Conservation (phyloP, 2,888 invertebrate genomes). For the Bhutanitis thaidina region DNA sequence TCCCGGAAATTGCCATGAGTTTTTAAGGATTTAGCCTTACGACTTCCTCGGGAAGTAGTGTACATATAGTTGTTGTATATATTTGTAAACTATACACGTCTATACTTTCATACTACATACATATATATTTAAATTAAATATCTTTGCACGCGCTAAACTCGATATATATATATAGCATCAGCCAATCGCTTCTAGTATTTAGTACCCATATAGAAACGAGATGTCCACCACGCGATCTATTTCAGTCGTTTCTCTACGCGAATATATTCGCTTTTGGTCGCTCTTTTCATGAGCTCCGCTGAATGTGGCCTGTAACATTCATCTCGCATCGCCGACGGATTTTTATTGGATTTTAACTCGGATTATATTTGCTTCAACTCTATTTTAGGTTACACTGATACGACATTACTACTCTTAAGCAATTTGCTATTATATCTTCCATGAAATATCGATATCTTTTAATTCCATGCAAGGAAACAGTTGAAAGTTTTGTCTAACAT, state of each 20-base stretch:
- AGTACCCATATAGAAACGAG: neutral
- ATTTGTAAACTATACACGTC: too few species aligned
- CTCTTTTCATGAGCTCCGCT: constrained; percentile 68
- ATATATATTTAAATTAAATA: too few species aligned
- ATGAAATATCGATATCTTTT: too few species aligned
- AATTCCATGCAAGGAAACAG: too few species aligned
- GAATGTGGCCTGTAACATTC: constrained; percentile 71
- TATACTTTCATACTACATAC: too few species aligned
- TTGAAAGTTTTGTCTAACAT: too few species aligned
- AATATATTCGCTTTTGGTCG: constrained; percentile 71
- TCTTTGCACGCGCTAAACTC: too few species aligned
- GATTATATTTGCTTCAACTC: constrained; percentile 62
- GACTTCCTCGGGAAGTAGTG: too few species aligned
- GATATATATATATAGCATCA: too few species aligned
- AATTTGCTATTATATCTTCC: neutral
- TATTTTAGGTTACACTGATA: constrained; percentile 37
- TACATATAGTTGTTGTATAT: too few species aligned
- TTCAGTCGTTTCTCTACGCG: constrained; percentile 61
- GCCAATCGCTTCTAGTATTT: constrained; percentile 3
- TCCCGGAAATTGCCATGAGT: too few species aligned
- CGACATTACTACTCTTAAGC: neutral
- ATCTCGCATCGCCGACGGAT: constrained; percentile 58
- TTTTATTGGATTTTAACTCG: constrained; percentile 67
- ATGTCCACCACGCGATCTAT: constrained; percentile 49
- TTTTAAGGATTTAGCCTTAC: too few species aligned